Conservation (phyloP, 2,797 vertebrate species). For the Darevskia nairensis region DNA sequence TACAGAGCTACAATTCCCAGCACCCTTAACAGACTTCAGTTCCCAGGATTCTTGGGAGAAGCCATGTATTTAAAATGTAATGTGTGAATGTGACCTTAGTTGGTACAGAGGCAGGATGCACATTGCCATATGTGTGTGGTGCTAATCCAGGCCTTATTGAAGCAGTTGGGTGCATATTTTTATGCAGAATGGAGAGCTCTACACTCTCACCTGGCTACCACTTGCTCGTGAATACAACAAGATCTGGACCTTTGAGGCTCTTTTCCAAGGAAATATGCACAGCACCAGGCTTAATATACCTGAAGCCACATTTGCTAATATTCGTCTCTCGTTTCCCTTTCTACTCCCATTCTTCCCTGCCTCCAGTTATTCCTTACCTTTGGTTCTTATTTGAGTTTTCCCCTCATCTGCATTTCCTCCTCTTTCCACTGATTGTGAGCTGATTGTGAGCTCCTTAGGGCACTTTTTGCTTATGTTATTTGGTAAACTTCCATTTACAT, state of each 20-base stretch:
- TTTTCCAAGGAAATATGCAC: neutral
- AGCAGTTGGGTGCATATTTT: neutral
- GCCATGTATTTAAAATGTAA: too few relatives aligned
- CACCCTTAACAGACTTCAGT: too few relatives aligned
- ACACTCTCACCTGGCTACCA: neutral
- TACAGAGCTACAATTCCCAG: neutral
- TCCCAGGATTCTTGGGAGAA: too few relatives aligned
- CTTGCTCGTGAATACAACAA: neutral
- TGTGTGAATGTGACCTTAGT: neutral
- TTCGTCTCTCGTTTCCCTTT: neutral
- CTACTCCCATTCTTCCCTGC: neutral
- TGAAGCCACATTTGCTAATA: neutral
- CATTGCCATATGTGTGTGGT: neutral
- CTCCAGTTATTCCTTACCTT: neutral
- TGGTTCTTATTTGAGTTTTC: neutral
- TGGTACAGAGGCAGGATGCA: neutral
- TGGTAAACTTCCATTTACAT: neutral
- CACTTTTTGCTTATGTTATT: neutral
- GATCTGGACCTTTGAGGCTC: neutral
- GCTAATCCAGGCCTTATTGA: neutral
- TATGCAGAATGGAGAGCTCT: neutral
- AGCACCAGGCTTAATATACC: neutral
- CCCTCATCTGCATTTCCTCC: neutral
- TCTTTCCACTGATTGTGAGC: neutral
- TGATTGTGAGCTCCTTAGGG: neutral